Evolutionary conservation across 2,113 vertebrate species (phyloP).

Genomic region (Elanoides forficatus): DNA sequence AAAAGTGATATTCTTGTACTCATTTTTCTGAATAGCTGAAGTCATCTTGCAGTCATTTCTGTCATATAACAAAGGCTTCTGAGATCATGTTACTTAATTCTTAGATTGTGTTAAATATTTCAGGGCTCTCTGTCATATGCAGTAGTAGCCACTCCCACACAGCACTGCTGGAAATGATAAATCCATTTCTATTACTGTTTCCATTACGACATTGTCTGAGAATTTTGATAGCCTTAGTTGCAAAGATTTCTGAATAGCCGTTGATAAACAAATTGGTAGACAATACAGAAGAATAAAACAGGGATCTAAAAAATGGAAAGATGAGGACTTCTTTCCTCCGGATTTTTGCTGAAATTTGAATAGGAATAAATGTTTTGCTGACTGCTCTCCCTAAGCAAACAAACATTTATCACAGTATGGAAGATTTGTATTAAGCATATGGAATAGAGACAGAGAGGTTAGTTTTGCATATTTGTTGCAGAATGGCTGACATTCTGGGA

Average conservation of each 20-base stretch:
- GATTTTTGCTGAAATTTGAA: background rate
- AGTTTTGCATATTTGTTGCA: background rate
- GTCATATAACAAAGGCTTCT: background rate
- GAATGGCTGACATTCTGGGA: background rate
- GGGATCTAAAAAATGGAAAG: background rate
- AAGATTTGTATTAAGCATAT: background rate
- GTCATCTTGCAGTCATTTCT: background rate
- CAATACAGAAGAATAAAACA: background rate
- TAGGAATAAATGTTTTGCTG: background rate
- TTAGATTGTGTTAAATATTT: background rate
- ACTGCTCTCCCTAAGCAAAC: background rate
- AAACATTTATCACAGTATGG: background rate
- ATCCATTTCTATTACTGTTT: background rate
- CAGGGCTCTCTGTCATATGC: fast-evolving
- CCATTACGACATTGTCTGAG: background rate
- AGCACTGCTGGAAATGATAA: background rate
- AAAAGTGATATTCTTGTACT: background rate
- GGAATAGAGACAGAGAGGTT: background rate
- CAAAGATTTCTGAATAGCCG: background rate
- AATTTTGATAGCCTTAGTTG: background rate
- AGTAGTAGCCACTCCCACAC: background rate
- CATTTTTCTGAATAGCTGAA: background rate
- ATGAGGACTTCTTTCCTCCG: background rate
- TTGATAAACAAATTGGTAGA: background rate
- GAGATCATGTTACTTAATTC: background rate